Percentiles rank a stretch among this genome's conserved stretches.
Conservation (phyloP, 2,797 vertebrate species). For the Enteromius unitaeniatus region DNA sequence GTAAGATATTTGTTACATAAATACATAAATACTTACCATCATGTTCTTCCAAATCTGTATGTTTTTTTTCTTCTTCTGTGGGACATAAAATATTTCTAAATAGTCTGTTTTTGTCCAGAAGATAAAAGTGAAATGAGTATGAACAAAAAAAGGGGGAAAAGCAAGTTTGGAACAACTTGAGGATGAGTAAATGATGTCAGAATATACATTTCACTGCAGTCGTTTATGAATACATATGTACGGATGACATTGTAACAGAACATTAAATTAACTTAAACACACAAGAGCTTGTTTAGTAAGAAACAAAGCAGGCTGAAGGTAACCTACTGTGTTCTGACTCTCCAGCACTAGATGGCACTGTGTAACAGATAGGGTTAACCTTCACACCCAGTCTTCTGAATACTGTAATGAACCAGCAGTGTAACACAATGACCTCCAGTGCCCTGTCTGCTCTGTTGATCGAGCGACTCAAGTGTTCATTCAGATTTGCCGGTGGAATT, state of each 20-base stretch:
- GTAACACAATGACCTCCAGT: conserved; percentile 45
- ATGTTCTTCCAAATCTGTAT: neutral
- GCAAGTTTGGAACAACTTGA: neutral
- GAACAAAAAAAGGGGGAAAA: too few relatives aligned
- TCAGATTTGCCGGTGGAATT: conserved; percentile 51
- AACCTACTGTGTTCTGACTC: conserved; percentile 22
- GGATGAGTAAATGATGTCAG: neutral
- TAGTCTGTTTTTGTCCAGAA: neutral
- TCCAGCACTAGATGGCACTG: conserved; percentile 63
- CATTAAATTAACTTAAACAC: neutral
- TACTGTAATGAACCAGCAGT: conserved; percentile 41
- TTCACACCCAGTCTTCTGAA: conserved; percentile 21
- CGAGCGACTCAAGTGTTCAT: conserved; percentile 40
- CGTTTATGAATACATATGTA: neutral
- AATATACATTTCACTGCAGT: neutral
- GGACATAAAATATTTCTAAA: neutral
- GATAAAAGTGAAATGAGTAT: neutral
- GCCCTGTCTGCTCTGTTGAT: conserved; percentile 40
- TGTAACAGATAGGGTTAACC: conserved; percentile 49
- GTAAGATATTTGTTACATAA: too few relatives aligned
- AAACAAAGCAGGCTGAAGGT: conserved; percentile 36
- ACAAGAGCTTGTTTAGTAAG: conserved; percentile 33
- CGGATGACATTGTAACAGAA: neutral
- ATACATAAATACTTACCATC: neutral
- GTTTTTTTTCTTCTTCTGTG: neutral